These are phyloP conservation scores for Bolinopsis microptera DNA, from an alignment of 37 sponge, comb jelly and placozoan species.

Conservation along the genomic window DNA sequence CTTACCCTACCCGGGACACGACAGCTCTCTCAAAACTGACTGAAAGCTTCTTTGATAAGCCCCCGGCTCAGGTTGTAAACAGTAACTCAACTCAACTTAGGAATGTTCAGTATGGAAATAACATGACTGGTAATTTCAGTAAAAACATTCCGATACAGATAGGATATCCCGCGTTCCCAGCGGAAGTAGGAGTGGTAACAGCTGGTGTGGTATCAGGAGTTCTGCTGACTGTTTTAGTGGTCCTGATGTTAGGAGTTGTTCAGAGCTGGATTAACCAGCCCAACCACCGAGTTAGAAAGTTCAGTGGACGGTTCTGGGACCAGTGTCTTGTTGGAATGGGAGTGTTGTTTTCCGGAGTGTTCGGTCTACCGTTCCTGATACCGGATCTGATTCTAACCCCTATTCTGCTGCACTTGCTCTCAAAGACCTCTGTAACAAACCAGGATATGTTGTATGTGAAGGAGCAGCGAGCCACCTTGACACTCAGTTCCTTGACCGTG, in stretches of 20 bases:
- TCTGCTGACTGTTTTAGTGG: background rate
- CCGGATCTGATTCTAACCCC: background rate
- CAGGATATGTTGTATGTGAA: background rate
- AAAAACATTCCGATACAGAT: background rate
- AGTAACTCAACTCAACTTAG: background rate
- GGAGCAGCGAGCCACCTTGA: background rate
- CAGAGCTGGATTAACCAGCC: conserved; percentile 5
- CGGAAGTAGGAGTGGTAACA: background rate
- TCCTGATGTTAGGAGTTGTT: background rate
- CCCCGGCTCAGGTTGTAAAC: background rate
- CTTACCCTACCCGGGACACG: background rate
- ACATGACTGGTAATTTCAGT: background rate
- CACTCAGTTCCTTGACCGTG: background rate
- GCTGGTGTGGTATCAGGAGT: conserved; percentile 8
- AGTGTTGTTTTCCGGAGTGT: background rate
- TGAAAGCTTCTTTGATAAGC: background rate
- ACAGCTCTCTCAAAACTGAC: background rate
- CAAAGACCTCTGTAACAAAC: background rate
- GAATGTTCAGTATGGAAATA: background rate
- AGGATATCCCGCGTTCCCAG: background rate
- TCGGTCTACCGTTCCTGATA: background rate
- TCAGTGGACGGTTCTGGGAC: background rate
- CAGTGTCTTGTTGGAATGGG: background rate
- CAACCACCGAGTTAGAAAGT: background rate
- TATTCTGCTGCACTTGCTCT: conserved; percentile 1